Base-by-base conservation (phyloP, 2,797 vertebrate genomes). In the Picus viridis region DNA sequence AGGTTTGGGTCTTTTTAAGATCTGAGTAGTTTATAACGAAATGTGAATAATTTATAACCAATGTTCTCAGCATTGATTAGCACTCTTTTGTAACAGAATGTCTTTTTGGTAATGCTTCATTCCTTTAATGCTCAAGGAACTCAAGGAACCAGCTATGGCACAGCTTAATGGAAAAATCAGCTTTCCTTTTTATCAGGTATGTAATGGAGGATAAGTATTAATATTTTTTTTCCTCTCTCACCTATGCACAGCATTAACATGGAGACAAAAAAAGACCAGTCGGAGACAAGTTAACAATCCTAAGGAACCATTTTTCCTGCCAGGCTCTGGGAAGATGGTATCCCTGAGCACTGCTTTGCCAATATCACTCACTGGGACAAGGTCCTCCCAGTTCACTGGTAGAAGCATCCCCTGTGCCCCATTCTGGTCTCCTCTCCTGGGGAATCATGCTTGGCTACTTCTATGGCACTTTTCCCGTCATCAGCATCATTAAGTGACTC, bases 21-120 rank as follows among this genome's bases (percentile, higher is more conserved):
- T 84, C 89, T 78, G 83, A 96, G 92, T 93, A 93, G 86, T 97
- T 97, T 97, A 95, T 96, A 96, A 93, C 78, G 49, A 89, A 27
- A 92, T 81, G 77, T 98, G 97, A 97, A 98, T 98, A 94, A 98
- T 98, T 98, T 95, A 98, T 98, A 54, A 34, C 43, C 92, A 53
- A 71, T 96, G 91, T 97, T 97, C 96, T 97, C 95, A 89, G 90
- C 96, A 90, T 80, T 97, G 97, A 97, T 98, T 89, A 91, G 89
- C 72, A 86, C 90, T 96, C 97, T 96, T 96, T 95, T 83, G 91
- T 94, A 96, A 97, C 94, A 97, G 93, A 74, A 93, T 88, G 86
- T 86, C 92, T 96, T 96, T 97, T 97, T 95, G 93, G 95, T 94
- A 71, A 89, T 51, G 76, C 89, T 93, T 91, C 68, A n/a, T 93